Percentiles rank a stretch among this genome's conserved stretches.
Conservation (phyloP, 2,113 vertebrate genomes). For the Rhinichthys klamathensis region DNA sequence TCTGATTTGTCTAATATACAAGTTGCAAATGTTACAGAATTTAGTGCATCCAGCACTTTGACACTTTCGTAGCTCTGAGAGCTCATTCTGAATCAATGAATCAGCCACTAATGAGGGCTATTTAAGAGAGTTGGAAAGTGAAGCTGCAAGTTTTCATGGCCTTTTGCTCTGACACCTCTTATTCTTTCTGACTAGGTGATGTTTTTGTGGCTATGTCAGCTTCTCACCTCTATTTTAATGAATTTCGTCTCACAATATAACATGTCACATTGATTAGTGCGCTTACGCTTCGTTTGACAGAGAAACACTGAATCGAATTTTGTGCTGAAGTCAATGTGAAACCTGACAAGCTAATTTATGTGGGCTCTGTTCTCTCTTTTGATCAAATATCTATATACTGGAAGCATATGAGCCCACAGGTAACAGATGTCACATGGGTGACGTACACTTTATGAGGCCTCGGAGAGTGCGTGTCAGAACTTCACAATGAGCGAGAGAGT, state of each 20-base stretch:
- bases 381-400: constrained; percentile 10
- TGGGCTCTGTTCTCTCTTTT: neutral
- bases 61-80: neutral
- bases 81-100: constrained; percentile 40
- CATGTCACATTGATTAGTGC: constrained; percentile 7
- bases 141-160: constrained; percentile 7
- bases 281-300: neutral
- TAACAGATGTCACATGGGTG: constrained; percentile 8
- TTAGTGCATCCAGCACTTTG: neutral
- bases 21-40: constrained; percentile 17
- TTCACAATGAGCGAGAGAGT: constrained; percentile 1
- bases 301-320: constrained; percentile 6
- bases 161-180: constrained; percentile 28
- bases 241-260: constrained; percentile 23
- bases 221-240: constrained; percentile 40
- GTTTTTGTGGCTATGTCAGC: neutral
- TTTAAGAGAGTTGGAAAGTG: constrained; percentile 21
- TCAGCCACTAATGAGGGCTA: constrained; percentile 38
- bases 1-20: constrained; percentile 17
- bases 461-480: neutral
- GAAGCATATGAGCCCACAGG: constrained; percentile 13
- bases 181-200: neutral
- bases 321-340: constrained; percentile 16
- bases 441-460: constrained; percentile 9
- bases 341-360: constrained; percentile 32